A percentile compares a stretch with the other conserved stretches of the same genome.
These are phyloP conservation scores for Sinocyclocheilus rhinocerous DNA, from an alignment of 2,113 vertebrate genomes.

Conservation along the genomic window DNA sequence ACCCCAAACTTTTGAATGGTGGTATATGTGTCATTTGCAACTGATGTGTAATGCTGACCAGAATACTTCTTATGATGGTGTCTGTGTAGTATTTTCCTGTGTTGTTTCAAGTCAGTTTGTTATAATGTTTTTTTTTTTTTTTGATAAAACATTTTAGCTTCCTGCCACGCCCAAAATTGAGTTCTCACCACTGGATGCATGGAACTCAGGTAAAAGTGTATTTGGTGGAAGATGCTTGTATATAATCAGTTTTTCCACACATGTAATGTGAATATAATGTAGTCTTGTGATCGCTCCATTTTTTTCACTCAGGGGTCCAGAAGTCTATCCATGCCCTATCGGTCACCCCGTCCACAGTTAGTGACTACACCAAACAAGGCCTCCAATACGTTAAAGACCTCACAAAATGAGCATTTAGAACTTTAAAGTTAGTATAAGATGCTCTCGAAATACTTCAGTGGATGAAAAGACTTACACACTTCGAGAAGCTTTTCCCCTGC, in stretches of 20 bases:
- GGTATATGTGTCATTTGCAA: not conserved
- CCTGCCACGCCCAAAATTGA: constrained; percentile 83
- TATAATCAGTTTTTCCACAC: not conserved
- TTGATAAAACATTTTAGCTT: constrained; percentile 70
- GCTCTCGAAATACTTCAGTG: not conserved
- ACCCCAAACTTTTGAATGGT: not conserved
- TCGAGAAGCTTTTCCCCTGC: not conserved
- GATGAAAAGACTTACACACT: not conserved
- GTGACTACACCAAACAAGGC: constrained; percentile 79
- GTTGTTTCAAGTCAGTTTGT: not conserved
- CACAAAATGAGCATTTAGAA: constrained; percentile 74
- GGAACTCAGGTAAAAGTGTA: constrained; percentile 87
- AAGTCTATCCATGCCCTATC: constrained; percentile 82
- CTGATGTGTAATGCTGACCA: not conserved
- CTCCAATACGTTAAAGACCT: constrained; percentile 84
- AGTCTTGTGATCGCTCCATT: not conserved
- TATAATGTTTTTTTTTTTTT: not conserved
- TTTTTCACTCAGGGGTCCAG: constrained; percentile 79
- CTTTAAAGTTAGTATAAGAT: not conserved
- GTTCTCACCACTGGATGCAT: constrained; percentile 79
- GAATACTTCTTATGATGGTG: not conserved
- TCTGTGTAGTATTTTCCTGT: not conserved
- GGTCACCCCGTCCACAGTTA: constrained; percentile 79
- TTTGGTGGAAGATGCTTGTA: too few species aligned
- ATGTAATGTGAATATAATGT: not conserved